Conservation (phyloP, 2,113 vertebrate genomes). For the Laticauda laticaudata region DNA sequence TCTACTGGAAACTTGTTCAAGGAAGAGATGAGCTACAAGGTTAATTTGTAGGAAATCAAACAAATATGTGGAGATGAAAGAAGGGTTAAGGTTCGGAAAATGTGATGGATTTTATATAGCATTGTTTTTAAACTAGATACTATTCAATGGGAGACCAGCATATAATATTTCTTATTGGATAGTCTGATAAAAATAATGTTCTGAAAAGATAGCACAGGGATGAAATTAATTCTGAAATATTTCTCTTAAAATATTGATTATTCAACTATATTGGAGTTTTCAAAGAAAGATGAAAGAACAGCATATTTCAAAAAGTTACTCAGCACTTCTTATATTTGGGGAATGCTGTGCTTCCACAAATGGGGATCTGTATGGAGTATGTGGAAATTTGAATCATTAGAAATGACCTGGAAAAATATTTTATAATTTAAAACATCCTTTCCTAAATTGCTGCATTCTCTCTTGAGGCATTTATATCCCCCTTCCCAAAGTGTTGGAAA, state of each 20-base stretch:
- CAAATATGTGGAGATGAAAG: constrained; percentile 57
- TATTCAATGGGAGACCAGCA: constrained; percentile 40
- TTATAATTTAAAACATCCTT: not conserved
- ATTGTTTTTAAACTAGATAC: constrained; percentile 31
- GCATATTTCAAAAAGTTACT: not conserved
- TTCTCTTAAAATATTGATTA: not conserved
- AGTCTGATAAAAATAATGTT: not conserved
- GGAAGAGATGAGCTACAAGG: constrained; percentile 69
- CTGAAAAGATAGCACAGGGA: not conserved
- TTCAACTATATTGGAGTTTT: not conserved
- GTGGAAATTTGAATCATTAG: not conserved
- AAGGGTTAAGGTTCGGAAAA: constrained; percentile 30
- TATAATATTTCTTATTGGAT: constrained; percentile 13
- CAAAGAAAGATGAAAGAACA: not conserved
- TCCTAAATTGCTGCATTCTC: not conserved
- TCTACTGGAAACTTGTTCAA: constrained; percentile 69
- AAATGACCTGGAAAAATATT: not conserved
- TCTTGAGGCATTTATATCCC: not conserved
- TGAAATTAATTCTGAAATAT: not conserved
- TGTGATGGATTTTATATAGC: constrained; percentile 42
- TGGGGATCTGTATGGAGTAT: not conserved
- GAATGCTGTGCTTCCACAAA: not conserved
- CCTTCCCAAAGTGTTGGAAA: not conserved
- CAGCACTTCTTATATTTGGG: not conserved
- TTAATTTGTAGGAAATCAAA: constrained; percentile 68